These are phyloP conservation scores for Synanthedon andrenaeformis DNA, from an alignment of 2,888 invertebrate genomes.

Conservation along the genomic window DNA sequence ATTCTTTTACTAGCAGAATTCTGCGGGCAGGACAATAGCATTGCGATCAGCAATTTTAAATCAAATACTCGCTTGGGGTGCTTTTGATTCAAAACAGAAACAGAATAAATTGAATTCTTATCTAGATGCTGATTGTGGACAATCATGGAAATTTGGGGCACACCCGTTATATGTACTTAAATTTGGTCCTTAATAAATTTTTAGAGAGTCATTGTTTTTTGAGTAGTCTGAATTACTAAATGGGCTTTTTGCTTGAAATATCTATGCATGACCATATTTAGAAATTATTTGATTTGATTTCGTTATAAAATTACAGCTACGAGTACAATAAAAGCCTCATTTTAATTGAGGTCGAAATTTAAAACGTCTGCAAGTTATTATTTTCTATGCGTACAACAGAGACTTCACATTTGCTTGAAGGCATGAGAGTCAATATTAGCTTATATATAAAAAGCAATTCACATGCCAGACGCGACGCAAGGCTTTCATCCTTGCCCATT, in stretches of 20 bases:
- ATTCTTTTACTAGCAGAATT: conserved; percentile 23
- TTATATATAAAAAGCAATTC: conserved; percentile 59
- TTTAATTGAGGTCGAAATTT: too few species aligned
- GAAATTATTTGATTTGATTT: too few species aligned
- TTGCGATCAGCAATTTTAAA: conserved; percentile 21
- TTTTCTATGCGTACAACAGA: not conserved
- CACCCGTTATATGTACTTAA: not conserved
- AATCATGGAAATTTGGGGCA: not conserved
- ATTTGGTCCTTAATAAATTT: too few species aligned
- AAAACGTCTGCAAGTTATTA: too few species aligned
- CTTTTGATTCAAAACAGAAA: conserved; percentile 57
- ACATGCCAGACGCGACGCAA: conserved; percentile 56
- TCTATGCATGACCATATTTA: too few species aligned
- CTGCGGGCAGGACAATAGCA: conserved; percentile 22
- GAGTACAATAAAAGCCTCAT: too few species aligned
- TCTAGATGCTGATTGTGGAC: conserved; percentile 28
- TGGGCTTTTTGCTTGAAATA: too few species aligned
- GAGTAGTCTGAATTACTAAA: too few species aligned
- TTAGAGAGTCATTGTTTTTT: too few species aligned
- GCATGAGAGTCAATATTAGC: conserved; percentile 41
- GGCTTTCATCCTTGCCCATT: conserved; percentile 63
- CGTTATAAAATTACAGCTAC: too few species aligned
- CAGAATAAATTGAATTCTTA: conserved; percentile 54
- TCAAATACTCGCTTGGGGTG: conserved; percentile 21
- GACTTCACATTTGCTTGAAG: not conserved